Evolutionary conservation across 2,113 vertebrate species (phyloP).

Genomic region (Ovis canadensis): DNA sequence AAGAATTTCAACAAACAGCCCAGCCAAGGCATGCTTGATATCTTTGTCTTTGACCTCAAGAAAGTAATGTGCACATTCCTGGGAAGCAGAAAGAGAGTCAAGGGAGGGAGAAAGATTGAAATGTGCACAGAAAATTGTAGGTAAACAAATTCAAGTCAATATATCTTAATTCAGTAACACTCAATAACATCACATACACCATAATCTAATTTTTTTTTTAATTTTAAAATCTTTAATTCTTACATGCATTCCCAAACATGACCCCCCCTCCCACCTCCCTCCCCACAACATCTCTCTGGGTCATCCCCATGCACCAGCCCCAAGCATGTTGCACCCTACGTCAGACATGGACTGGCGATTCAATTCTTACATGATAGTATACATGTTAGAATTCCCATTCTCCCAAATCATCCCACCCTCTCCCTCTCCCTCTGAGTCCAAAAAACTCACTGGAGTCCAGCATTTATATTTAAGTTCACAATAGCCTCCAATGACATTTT

Average conservation of each 20-base stretch:
- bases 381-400: too few relatives aligned
- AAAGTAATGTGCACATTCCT: slow-evolving; percentile 99
- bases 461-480: neutral
- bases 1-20: slow-evolving; percentile 98
- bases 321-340: too few relatives aligned
- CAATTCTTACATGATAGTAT: too few relatives aligned
- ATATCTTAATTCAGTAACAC: neutral
- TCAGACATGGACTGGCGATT: too few relatives aligned
- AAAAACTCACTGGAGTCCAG: neutral
- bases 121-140: neutral
- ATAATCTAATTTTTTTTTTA: neutral
- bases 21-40: slow-evolving; percentile 96
- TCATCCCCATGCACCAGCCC: too few relatives aligned
- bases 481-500: neutral
- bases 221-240: too few relatives aligned
- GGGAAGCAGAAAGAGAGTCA: slow-evolving; percentile 46
- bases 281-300: too few relatives aligned
- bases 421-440: too few relatives aligned
- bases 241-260: too few relatives aligned
- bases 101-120: neutral
- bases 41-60: slow-evolving; percentile 99
- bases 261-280: too few relatives aligned
- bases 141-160: neutral
- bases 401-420: too few relatives aligned
- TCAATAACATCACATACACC: neutral